Conservation (phyloP, 2,888 invertebrate genomes). For the Oscheius sp. region DNA sequence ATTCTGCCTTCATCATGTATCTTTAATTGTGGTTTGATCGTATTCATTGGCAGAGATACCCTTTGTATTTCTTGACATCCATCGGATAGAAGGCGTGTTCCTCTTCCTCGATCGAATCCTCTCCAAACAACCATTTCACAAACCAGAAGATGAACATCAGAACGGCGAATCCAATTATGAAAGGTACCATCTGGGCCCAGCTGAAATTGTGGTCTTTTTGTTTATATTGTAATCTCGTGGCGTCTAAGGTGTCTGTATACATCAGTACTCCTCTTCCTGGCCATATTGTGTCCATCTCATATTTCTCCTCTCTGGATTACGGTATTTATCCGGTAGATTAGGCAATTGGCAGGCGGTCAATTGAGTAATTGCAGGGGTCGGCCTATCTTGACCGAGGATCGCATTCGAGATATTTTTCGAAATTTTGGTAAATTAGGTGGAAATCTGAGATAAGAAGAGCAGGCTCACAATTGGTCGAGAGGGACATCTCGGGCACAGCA, state of each 20-base stretch:
- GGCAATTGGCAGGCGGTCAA: conserved; percentile 36
- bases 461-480: conserved; percentile 12
- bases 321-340: conserved; percentile 39
- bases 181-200: not conserved
- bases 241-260: conserved; percentile 24
- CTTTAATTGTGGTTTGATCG: not conserved
- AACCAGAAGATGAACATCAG: not conserved
- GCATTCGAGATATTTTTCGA: too few species aligned
- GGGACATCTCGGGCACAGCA: conserved; percentile 5
- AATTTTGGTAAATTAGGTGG: not conserved
- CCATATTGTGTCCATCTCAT: conserved; percentile 30
- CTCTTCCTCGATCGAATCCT: conserved; percentile 3
- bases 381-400: conserved; percentile 15
- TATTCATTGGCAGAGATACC: not conserved
- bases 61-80: conserved; percentile 14
- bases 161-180: not conserved
- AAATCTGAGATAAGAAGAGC: not conserved
- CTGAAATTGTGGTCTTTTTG: conserved; percentile 5
- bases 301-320: conserved; percentile 32
- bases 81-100: not conserved
- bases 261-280: not conserved
- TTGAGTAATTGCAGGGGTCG: conserved; percentile 24
- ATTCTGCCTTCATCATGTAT: not conserved
- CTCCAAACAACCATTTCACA: conserved; percentile 12
- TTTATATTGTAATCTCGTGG: not conserved